Conservation (phyloP, 2,113 vertebrate species). For the Grammomys surdaster region DNA sequence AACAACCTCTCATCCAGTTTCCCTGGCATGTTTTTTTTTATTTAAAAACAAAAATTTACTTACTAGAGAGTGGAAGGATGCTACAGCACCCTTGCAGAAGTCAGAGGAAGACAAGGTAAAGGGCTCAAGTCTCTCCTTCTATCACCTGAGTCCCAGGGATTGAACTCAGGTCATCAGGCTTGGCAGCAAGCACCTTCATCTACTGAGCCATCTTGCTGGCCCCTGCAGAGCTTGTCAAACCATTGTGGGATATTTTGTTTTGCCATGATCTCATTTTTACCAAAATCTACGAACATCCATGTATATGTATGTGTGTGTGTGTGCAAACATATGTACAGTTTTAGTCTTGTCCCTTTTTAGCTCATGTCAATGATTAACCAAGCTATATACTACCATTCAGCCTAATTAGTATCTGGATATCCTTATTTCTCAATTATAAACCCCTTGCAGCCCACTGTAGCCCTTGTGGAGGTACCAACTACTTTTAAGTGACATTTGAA, state of each 20-base stretch:
- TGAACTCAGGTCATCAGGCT: neutral
- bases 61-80: neutral
- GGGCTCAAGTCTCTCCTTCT: neutral
- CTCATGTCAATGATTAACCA: neutral
- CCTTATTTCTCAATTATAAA: slow-evolving; percentile 1
- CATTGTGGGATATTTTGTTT: neutral
- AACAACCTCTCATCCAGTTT: neutral
- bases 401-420: neutral
- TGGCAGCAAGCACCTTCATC: neutral
- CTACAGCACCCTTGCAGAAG: neutral
- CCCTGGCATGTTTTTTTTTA: neutral
- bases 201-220: neutral
- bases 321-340: neutral
- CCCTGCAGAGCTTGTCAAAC: neutral
- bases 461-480: neutral
- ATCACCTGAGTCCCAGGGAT: neutral
- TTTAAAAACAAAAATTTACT: neutral
- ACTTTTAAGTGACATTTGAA: neutral
- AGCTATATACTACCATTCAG: neutral
- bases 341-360: neutral
- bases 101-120: neutral
- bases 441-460: neutral
- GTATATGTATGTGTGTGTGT: neutral
- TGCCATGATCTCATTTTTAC: neutral
- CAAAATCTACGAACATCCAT: neutral